These are phyloP conservation scores for Hyles euphorbiae DNA, from an alignment of 1,140 invertebrate genomes.

Conservation along the genomic window DNA sequence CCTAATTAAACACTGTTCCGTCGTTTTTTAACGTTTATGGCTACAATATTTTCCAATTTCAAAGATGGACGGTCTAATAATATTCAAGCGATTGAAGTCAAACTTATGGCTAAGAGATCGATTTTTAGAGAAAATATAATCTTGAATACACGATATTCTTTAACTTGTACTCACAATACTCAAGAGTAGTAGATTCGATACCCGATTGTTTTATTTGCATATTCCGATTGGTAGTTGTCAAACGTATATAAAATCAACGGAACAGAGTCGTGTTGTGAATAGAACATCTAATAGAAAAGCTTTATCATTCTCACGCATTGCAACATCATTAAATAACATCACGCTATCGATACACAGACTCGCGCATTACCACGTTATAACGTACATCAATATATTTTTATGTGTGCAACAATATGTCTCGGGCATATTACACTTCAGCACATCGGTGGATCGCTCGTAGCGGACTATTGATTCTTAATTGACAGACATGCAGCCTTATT, in stretches of 20 bases:
- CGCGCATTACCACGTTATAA: conserved; percentile 23
- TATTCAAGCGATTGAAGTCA: conserved; percentile 24
- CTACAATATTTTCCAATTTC: conserved; percentile 3
- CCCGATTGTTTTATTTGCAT: too few species aligned
- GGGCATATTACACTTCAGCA: conserved; percentile 11
- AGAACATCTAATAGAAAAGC: conserved; percentile 55
- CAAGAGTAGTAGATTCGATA: not conserved
- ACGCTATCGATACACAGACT: conserved; percentile 32
- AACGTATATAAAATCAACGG: conserved; percentile 24
- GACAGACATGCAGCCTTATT: too few species aligned
- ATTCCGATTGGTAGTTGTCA: too few species aligned
- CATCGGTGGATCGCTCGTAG: not conserved
- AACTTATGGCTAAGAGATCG: conserved; percentile 36
- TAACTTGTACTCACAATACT: not conserved
- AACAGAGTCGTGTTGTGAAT: conserved; percentile 37
- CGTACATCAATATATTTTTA: conserved; percentile 28
- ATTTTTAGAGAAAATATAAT: conserved; percentile 18
- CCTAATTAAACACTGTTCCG: conserved; percentile 39
- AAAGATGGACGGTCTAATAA: conserved; percentile 53
- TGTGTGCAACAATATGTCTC: conserved; percentile 21
- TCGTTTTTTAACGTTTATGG: conserved; percentile 21
- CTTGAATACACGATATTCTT: not conserved
- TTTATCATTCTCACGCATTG: conserved; percentile 53
- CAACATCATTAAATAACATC: conserved; percentile 38
- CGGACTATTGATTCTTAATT: not conserved